A percentile compares a stretch with the other conserved stretches of the same genome.
These are phyloP conservation scores for Rhyzopertha dominica DNA, from an alignment of 1,140 invertebrate species.

Conservation along the genomic window DNA sequence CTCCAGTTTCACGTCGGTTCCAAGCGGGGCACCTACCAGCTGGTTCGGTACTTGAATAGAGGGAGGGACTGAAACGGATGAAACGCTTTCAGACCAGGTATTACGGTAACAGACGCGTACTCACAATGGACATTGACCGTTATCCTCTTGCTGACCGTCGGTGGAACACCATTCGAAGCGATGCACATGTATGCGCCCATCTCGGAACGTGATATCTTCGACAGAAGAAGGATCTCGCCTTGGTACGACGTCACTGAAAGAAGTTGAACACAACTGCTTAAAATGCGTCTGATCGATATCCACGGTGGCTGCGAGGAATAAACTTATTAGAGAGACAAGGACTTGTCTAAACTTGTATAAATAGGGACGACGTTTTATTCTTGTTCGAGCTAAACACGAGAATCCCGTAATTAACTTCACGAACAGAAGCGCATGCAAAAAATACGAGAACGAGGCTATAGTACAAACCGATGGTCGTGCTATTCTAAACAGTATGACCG, in stretches of 20 bases:
- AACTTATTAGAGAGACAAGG: too few species aligned
- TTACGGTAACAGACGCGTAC: slow-evolving; percentile 48
- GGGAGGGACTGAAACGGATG: slow-evolving; percentile 69
- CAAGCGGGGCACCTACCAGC: slow-evolving; percentile 78
- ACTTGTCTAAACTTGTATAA: too few species aligned
- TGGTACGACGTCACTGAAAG: slow-evolving; percentile 62
- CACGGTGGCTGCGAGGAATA: too few species aligned
- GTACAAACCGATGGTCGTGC: too few species aligned
- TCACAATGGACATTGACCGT: slow-evolving; percentile 72
- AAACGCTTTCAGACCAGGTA: background rate
- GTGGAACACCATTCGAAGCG: slow-evolving; percentile 61
- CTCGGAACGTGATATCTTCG: slow-evolving; percentile 76
- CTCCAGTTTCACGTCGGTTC: slow-evolving; percentile 80
- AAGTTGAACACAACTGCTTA: too few species aligned
- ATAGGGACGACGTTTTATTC: too few species aligned
- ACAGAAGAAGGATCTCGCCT: slow-evolving; percentile 70
- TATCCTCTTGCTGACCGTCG: slow-evolving; percentile 64
- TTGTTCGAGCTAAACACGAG: too few species aligned
- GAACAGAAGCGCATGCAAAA: too few species aligned
- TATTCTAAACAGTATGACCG: too few species aligned
- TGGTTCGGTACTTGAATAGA: slow-evolving; percentile 85
- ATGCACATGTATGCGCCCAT: slow-evolving; percentile 72
- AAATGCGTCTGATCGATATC: too few species aligned
- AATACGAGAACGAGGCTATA: too few species aligned
- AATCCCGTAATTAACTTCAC: too few species aligned